Evolutionary conservation across 2,113 vertebrate species (phyloP), one percentile per base, ranked within the genome.

Genomic region (Thunnus maccoyii): DNA sequence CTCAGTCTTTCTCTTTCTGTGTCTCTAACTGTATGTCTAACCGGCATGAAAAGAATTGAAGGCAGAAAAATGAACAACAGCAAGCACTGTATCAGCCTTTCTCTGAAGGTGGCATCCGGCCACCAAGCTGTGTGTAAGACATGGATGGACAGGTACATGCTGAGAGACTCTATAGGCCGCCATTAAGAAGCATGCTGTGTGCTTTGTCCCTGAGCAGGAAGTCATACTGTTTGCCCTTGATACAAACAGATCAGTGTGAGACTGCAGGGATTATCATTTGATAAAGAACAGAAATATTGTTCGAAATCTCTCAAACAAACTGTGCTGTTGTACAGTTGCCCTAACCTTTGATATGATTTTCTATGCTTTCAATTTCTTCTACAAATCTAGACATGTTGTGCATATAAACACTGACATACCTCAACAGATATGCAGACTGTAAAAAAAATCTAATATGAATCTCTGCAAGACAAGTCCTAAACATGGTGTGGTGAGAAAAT

Each of bases 191-290:
- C 88, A 67, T 57, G 84, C 80, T 86, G 92, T 70, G 84, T 61
- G 61, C 70, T 82, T 87, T 91, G 86, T 91, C 84, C 82, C 82
- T 55, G 60, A 78, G 82, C 58, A 79, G 87, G 76, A 87, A 72
- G 66, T 75, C 85, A 52, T 52, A 84, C 67, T 80, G 90, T 94
- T 93, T 92, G 92, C 88, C 89, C 93, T 94, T 91, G 83, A 84
- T 89, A 71, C 69, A 55, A 86, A 84, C 46, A 66, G 80, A 91
- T 92, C 82, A 61, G 85, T 86, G 67, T 52, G 69, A 87, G 58
- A 84, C 82, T 61, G 54, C 71, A 61, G 74, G 5, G 66, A 78
- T 85, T 50, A 69, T 80, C 66, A 25, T 82, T 86, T 80, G 78
- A 92, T 76, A 83, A 88, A 88, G 4, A 77, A 12, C 47, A 64